Percentiles rank a stretch among this genome's conserved stretches.
phyloP scores from a whole-genome alignment of 2,797 vertebrate species.

The Mormyrops attenuatus region DNA sequence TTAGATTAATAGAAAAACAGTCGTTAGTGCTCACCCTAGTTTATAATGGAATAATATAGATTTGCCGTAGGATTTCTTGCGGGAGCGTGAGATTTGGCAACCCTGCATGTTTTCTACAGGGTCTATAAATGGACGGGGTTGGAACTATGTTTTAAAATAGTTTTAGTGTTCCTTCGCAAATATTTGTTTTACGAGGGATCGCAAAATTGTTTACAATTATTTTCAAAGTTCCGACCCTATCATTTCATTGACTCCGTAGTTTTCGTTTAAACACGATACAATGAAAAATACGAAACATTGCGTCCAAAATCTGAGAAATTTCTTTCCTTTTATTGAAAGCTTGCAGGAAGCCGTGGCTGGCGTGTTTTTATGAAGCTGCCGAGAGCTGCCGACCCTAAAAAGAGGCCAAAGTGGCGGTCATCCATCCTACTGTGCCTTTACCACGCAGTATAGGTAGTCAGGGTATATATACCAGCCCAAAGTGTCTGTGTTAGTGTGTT shows the following conservation, averaged over 20 bases:
- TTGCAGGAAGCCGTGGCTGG: neutral
- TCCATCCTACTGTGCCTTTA: neutral
- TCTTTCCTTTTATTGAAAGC: neutral
- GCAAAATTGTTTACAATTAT: neutral
- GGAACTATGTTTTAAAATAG: neutral
- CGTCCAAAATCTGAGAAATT: neutral
- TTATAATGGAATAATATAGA: neutral
- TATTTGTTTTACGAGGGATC: neutral
- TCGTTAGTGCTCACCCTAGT: neutral
- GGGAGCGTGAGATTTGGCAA: neutral
- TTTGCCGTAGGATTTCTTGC: neutral
- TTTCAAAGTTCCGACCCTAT: neutral
- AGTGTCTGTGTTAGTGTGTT: neutral
- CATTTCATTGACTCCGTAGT: neutral
- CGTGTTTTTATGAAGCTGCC: neutral
- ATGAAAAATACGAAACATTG: neutral
- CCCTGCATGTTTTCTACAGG: neutral
- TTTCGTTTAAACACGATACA: neutral
- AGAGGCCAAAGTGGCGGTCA: neutral
- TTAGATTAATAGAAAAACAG: too few species aligned
- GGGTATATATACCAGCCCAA: neutral
- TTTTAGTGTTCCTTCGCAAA: neutral
- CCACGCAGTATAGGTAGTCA: conserved; percentile 30
- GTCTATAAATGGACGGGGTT: neutral
- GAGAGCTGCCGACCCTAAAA: neutral